Percentiles rank a stretch among this genome's conserved stretches.
These are phyloP conservation scores for Phoeniculus purpureus DNA, from an alignment of 2,797 vertebrate species.

Conservation along the genomic window DNA sequence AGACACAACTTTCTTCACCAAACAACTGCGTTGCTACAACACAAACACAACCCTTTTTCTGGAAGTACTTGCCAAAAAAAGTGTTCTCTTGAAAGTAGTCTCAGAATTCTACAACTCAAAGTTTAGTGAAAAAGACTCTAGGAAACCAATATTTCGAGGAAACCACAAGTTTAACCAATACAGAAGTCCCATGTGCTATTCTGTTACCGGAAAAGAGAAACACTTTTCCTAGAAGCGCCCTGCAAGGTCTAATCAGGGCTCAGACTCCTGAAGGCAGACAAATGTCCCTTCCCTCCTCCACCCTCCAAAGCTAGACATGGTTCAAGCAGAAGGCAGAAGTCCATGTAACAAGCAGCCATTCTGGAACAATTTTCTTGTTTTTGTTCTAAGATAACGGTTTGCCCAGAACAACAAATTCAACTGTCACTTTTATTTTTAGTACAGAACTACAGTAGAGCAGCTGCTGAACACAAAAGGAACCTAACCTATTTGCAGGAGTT, in stretches of 20 bases:
- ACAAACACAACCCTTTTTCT: not conserved
- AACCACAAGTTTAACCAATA: not conserved
- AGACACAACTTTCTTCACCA: not conserved
- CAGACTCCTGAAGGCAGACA: not conserved
- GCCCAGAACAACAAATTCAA: not conserved
- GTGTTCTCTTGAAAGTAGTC: not conserved
- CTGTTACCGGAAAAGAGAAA: not conserved
- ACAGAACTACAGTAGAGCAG: not conserved
- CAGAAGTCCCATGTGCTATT: not conserved
- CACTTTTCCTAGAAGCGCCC: not conserved
- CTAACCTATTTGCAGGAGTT: not conserved
- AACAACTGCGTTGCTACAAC: not conserved
- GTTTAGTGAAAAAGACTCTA: not conserved
- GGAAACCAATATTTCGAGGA: not conserved
- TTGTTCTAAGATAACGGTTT: not conserved
- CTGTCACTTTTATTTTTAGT: not conserved
- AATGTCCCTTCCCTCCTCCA: not conserved
- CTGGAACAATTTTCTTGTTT: not conserved
- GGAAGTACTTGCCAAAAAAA: not conserved
- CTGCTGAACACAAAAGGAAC: not conserved
- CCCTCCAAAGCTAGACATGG: not conserved
- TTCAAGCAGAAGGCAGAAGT: not conserved
- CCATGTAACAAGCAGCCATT: not conserved
- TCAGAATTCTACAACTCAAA: not conserved
- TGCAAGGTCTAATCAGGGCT: not conserved